These are phyloP conservation scores for Apoda limacodes DNA, from an alignment of 2,888 invertebrate genomes.

Conservation along the genomic window DNA sequence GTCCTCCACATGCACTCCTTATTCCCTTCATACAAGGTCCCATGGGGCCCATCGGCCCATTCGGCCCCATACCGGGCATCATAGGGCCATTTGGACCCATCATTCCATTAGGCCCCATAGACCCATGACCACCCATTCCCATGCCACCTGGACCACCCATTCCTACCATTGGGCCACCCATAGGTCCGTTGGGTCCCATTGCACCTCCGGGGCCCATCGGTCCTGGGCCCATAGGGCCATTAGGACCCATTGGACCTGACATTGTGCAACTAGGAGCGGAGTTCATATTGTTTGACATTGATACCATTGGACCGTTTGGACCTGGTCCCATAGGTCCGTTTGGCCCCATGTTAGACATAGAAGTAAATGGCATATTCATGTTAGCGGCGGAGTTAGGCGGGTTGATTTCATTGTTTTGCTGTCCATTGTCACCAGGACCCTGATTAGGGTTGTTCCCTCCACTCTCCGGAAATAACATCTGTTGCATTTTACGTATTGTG, in stretches of 20 bases:
- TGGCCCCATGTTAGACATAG: slow-evolving; percentile 49
- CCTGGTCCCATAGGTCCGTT: slow-evolving; percentile 57
- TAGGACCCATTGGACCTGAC: slow-evolving; percentile 55
- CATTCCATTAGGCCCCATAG: slow-evolving; percentile 53
- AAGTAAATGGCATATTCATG: slow-evolving; percentile 55
- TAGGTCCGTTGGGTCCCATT: slow-evolving; percentile 45
- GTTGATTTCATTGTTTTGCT: slow-evolving; percentile 45
- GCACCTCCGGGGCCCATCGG: slow-evolving; percentile 41
- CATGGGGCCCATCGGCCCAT: slow-evolving; percentile 65
- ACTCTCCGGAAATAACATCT: slow-evolving; percentile 90
- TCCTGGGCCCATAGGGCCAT: slow-evolving; percentile 35
- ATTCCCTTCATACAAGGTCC: slow-evolving; percentile 65
- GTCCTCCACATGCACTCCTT: slow-evolving; percentile 58
- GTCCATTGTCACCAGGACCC: slow-evolving; percentile 36
- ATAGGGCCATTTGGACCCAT: slow-evolving; percentile 58
- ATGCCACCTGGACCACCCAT: slow-evolving; percentile 40
- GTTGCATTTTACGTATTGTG: slow-evolving; percentile 91
- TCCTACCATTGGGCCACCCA: slow-evolving; percentile 49
- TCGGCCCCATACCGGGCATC: slow-evolving; percentile 57
- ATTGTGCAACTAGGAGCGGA: slow-evolving; percentile 60
- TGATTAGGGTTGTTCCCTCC: slow-evolving; percentile 44
- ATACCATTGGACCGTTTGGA: slow-evolving; percentile 57
- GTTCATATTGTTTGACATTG: slow-evolving; percentile 56
- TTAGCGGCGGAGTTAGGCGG: slow-evolving; percentile 51
- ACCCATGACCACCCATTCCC: slow-evolving; percentile 46